Evolutionary conservation across 2,888 invertebrate genomes (phyloP).

Genomic region (Archips crataeganus): DNA sequence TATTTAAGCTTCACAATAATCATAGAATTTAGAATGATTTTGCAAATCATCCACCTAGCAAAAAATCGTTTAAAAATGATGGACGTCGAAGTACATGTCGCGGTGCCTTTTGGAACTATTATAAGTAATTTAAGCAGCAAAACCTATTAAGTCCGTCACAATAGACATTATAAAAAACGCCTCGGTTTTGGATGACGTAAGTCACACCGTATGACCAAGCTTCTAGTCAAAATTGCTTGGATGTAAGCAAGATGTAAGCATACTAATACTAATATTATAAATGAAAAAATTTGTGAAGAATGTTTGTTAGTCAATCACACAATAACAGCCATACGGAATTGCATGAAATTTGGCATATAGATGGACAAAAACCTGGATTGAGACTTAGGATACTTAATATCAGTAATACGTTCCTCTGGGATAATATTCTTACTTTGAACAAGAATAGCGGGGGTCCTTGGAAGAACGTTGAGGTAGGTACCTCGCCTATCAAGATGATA

Average conservation of each 20-base stretch:
- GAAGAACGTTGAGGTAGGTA: no score
- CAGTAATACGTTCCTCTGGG: no score
- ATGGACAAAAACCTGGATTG: no score
- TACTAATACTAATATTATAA: neutral
- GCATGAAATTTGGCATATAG: no score
- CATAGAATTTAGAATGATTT: neutral
- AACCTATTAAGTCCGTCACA: constrained; percentile 18
- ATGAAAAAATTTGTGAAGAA: no score
- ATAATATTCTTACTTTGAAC: no score
- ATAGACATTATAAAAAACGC: neutral
- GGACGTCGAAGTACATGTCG: constrained; percentile 8
- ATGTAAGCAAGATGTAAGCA: neutral
- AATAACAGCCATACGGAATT: no score
- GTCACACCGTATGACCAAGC: neutral
- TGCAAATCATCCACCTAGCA: constrained; percentile 2
- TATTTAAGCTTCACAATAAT: neutral
- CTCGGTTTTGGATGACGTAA: constrained; percentile 10
- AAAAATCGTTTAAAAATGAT: constrained; percentile 10
- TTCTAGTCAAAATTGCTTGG: neutral
- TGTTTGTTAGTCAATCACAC: no score
- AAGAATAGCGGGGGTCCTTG: no score
- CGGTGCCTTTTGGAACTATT: constrained; percentile 4
- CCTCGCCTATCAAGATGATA: no score
- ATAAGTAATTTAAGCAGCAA: constrained; percentile 16
- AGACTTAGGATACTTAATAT: no score